Base-by-base conservation (phyloP, 1,140 invertebrate species). In the Heterodera schachtii region DNA sequence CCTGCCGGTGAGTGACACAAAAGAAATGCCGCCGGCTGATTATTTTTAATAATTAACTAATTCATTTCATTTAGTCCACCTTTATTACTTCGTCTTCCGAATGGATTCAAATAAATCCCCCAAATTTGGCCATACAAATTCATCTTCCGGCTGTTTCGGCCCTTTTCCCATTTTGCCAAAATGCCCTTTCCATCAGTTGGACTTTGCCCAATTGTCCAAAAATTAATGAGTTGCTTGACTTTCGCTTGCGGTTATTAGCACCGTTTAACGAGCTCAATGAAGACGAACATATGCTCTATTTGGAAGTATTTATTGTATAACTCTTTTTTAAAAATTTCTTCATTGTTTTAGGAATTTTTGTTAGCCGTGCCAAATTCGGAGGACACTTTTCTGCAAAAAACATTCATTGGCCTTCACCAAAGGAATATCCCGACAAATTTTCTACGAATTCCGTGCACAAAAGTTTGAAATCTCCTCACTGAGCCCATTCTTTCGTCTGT, bases 161-260 rank as follows among this genome's bases (percentile, higher is more conserved):
- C 60, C 73, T 81, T 83, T 81, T 81, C 49, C 80, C 80, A 11
- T 16, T 64, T 6, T 81, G 80, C 66, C 43, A 82, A 31, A 66
- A 82, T 31, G 80, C 84, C 21, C 84, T 82, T 52, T 78, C 80
- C 3, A 44, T 81, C 19, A n/a, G 78, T 46, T 81, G 80, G 80
- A 46, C 44, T 13, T 57, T 81, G 11, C 80, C 80, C 2, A 81
- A 4, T 46, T 81, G 80, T 81, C 43, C 8, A 11, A 43, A n/a
- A 13, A 19, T 44, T 21, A 11, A n/a, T 16, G 43, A 66, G 6
- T 52, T 21, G 71, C 73, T 60, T 16, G 57, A 82, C 21, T 81
- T 81, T 66, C 80, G 79, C 7, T n/a, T 81, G 44, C 2, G 80
- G 43, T 41, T 81, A 21, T 81, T 81, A 21, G 80, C 80, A 41